phyloP scores from a whole-genome alignment of 1,140 invertebrate species.

The Liolophura sinensis region DNA sequence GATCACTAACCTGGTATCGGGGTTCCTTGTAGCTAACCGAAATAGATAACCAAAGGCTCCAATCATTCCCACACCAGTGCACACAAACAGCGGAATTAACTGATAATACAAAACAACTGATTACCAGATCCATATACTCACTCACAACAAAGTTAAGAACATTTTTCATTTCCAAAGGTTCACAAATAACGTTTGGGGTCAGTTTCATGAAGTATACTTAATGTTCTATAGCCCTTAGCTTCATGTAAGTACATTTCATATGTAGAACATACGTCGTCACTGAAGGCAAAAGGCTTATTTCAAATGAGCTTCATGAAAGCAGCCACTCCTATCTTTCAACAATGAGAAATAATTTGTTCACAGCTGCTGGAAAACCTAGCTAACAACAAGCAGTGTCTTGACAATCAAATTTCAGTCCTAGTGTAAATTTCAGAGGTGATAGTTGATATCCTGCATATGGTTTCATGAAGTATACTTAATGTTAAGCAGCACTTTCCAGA shows the following conservation, averaged over 20 bases:
- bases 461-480: too few species aligned
- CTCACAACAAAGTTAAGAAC: neutral
- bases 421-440: too few species aligned
- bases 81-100: slow-evolving; percentile 10
- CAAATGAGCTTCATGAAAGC: too few species aligned
- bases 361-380: too few species aligned
- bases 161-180: neutral
- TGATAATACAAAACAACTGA: neutral
- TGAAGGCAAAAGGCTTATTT: too few species aligned
- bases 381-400: too few species aligned
- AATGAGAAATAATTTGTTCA: too few species aligned
- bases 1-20: slow-evolving; percentile 7
- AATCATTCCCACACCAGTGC: slow-evolving; percentile 4
- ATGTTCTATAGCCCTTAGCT: neutral
- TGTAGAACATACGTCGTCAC: neutral
- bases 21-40: slow-evolving; percentile 3
- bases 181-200: neutral
- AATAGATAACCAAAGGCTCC: slow-evolving; percentile 1
- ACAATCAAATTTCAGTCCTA: too few species aligned
- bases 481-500: too few species aligned
- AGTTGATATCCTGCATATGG: too few species aligned
- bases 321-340: too few species aligned
- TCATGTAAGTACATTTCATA: neutral
- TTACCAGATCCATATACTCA: too few species aligned
- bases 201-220: neutral